These are phyloP conservation scores for Platysteira castanea DNA, from an alignment of 2,113 vertebrate species.

Conservation along the genomic window DNA sequence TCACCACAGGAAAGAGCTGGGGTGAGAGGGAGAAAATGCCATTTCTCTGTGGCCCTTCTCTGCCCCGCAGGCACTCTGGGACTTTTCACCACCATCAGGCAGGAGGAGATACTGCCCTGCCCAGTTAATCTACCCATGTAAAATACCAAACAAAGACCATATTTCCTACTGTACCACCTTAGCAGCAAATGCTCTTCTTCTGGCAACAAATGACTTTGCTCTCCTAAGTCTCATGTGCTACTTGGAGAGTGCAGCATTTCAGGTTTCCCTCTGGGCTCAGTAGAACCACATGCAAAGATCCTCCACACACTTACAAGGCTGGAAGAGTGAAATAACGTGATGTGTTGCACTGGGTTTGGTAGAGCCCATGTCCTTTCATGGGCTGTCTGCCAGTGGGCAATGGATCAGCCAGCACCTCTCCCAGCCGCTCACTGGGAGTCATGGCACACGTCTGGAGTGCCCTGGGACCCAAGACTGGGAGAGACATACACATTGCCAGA, in stretches of 20 bases:
- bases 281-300: neutral
- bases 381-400: neutral
- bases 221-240: neutral
- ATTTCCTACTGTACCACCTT: neutral
- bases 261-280: neutral
- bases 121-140: neutral
- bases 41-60: neutral
- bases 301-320: neutral
- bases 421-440: no score
- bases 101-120: neutral
- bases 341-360: neutral
- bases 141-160: neutral
- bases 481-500: no score
- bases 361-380: rapidly evolving
- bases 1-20: neutral
- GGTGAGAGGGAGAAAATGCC: neutral
- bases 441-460: no score
- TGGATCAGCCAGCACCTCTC: neutral
- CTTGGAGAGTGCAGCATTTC: neutral
- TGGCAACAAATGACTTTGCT: rapidly evolving
- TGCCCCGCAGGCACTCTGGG: neutral
- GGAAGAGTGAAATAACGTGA: rapidly evolving
- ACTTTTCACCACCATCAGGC: neutral
- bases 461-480: no score
- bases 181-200: neutral